Percentiles rank a stretch among this genome's conserved stretches.
phyloP scores from a whole-genome alignment of 2,888 invertebrate genomes.

The Erebia epiphron region DNA sequence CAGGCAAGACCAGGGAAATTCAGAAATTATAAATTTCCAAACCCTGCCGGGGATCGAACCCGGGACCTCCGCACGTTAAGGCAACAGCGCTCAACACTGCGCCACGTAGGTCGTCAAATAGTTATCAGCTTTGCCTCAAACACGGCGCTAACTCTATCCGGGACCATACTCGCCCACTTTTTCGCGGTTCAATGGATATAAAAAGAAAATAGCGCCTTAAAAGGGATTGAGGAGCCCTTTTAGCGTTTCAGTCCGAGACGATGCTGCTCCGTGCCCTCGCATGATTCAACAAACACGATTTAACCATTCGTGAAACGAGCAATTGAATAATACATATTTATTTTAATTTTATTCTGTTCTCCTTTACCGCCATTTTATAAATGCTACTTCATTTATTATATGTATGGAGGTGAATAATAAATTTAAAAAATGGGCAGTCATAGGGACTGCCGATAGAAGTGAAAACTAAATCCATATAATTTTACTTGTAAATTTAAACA shows the following conservation, averaged over 20 bases:
- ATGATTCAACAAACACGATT: conserved; percentile 64
- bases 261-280: conserved; percentile 53
- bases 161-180: conserved; percentile 62
- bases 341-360: conserved; percentile 17
- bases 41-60: too few relatives aligned
- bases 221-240: conserved; percentile 64
- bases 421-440: too few relatives aligned
- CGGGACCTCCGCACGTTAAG: too few relatives aligned
- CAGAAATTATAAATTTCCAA: too few relatives aligned
- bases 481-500: too few relatives aligned
- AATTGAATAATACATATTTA: conserved; percentile 40
- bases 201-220: conserved; percentile 71
- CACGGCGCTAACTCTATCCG: conserved; percentile 56
- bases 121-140: conserved; percentile 48
- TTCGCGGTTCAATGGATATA: conserved; percentile 68
- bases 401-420: too few relatives aligned
- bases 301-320: conserved; percentile 53
- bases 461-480: too few relatives aligned
- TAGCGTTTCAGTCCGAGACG: conserved; percentile 59
- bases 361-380: conserved; percentile 7
- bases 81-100: too few relatives aligned
- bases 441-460: too few relatives aligned
- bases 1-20: too few relatives aligned
- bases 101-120: too few relatives aligned
- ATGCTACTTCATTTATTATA: not conserved